Percentiles rank a stretch among this genome's conserved stretches.
Evolutionary conservation across 2,113 vertebrate genomes (phyloP).

Genomic region (Emydura subglobosa): DNA sequence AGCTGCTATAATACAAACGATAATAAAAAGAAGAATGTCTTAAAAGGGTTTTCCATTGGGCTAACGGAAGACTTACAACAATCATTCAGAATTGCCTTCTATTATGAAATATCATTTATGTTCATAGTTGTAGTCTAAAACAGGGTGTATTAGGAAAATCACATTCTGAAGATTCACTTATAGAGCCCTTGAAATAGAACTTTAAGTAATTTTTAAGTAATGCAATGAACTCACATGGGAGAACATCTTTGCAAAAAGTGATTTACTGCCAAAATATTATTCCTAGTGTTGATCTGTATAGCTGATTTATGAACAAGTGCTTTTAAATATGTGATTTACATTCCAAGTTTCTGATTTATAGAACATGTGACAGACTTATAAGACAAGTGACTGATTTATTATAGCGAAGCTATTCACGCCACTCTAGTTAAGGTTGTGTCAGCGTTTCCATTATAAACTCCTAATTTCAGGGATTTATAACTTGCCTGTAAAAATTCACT

Average conservation of each 20-base stretch:
- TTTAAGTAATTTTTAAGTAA: constrained; percentile 9
- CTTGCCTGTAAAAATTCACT: constrained; percentile 17
- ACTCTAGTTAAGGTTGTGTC: constrained; percentile 2
- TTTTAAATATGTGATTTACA: constrained; percentile 40
- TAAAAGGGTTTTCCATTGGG: fast-evolving
- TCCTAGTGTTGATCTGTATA: constrained; percentile 31
- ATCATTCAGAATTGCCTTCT: not conserved
- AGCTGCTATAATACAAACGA: not conserved
- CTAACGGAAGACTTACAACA: not conserved
- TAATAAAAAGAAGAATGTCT: fast-evolving
- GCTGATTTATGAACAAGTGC: constrained; percentile 43
- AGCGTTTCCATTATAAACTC: constrained; percentile 34
- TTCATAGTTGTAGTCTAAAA: not conserved
- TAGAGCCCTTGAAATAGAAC: not conserved
- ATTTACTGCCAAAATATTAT: constrained; percentile 57
- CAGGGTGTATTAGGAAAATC: not conserved
- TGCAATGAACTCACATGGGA: not conserved
- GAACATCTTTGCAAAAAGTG: constrained; percentile 3
- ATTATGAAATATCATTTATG: not conserved
- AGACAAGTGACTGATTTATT: constrained; percentile 38
- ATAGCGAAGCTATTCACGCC: not conserved
- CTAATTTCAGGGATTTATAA: constrained; percentile 42
- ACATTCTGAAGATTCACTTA: not conserved
- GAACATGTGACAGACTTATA: not conserved
- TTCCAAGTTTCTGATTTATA: constrained; percentile 53